Percentiles rank a stretch among this genome's conserved stretches.
Evolutionary conservation across 2,113 vertebrate genomes (phyloP).

Genomic region (Phyllostomus hastatus): DNA sequence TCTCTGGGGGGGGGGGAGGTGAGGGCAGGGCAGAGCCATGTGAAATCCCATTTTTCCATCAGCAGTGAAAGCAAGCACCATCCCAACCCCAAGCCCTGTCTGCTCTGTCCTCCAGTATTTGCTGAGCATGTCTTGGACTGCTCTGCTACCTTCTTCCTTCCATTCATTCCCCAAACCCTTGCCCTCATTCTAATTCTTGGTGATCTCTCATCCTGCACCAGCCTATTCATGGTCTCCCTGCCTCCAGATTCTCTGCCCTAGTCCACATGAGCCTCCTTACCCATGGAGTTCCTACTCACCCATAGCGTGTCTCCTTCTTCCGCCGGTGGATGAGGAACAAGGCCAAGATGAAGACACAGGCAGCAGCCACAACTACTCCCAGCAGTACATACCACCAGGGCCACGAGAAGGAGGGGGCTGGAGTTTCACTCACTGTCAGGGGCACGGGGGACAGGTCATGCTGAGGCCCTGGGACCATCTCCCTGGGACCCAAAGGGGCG

Average conservation of each 20-base stretch:
- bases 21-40: not conserved
- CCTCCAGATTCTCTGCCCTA: not conserved
- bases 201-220: not conserved
- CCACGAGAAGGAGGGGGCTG: constrained; percentile 84
- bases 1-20: constrained; percentile 77
- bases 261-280: not conserved
- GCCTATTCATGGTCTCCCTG: not conserved
- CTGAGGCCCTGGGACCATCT: not conserved
- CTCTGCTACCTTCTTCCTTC: not conserved
- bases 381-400: constrained; percentile 94
- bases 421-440: constrained; percentile 69
- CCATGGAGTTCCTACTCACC: constrained; percentile 75
- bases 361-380: constrained; percentile 82
- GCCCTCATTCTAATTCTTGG: not conserved
- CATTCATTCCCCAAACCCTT: not conserved
- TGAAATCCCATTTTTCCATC: not conserved
- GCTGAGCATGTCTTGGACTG: not conserved
- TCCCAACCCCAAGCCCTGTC: not conserved
- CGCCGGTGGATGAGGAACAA: constrained; percentile 87
- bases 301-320: constrained; percentile 91
- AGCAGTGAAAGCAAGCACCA: not conserved
- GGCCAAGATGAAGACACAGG: constrained; percentile 83
- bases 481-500: not conserved
- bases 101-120: not conserved
- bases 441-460: constrained; percentile 19